These are phyloP conservation scores for Empis livida DNA, from an alignment of 2,888 invertebrate species.

Conservation along the genomic window DNA sequence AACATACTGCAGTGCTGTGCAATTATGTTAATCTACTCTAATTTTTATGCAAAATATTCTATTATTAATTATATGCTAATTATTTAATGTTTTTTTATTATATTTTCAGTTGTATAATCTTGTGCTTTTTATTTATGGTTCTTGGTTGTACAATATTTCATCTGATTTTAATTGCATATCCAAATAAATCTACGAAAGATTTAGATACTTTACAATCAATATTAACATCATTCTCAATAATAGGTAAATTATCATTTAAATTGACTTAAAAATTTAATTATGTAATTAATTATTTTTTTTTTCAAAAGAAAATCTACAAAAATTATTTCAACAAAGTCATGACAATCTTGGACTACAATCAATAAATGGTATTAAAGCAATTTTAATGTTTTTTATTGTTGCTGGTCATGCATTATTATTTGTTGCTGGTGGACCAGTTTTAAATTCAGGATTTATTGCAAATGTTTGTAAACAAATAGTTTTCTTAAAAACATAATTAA, in stretches of 20 bases:
- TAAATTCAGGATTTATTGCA: constrained; percentile 46
- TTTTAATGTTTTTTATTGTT: constrained; percentile 55
- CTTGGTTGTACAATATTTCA: constrained; percentile 40
- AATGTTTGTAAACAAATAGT: too few species aligned
- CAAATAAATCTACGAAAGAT: constrained; percentile 8
- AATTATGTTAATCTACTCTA: too few species aligned
- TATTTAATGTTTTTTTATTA: too few species aligned
- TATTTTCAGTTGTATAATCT: constrained; percentile 37
- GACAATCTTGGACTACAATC: constrained; percentile 48
- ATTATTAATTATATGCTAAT: too few species aligned
- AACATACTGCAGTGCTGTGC: too few species aligned
- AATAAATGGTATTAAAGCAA: constrained; percentile 49
- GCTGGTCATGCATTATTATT: constrained; percentile 54
- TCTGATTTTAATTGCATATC: constrained; percentile 25
- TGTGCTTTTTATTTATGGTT: constrained; percentile 37
- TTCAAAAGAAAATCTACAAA: constrained; percentile 24
- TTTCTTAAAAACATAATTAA: too few species aligned
- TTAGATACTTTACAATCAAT: constrained; percentile 21
- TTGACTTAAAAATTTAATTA: neutral
- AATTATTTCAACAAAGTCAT: constrained; percentile 32
- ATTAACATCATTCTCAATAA: constrained; percentile 25
- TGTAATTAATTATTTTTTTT: neutral
- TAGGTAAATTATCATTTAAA: constrained; percentile 19
- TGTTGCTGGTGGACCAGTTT: constrained; percentile 51
- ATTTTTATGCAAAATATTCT: neutral